Percentiles rank a stretch among this genome's conserved stretches.
Evolutionary conservation across 2,113 vertebrate species (phyloP).

Genomic region (Epinephelus lanceolatus): DNA sequence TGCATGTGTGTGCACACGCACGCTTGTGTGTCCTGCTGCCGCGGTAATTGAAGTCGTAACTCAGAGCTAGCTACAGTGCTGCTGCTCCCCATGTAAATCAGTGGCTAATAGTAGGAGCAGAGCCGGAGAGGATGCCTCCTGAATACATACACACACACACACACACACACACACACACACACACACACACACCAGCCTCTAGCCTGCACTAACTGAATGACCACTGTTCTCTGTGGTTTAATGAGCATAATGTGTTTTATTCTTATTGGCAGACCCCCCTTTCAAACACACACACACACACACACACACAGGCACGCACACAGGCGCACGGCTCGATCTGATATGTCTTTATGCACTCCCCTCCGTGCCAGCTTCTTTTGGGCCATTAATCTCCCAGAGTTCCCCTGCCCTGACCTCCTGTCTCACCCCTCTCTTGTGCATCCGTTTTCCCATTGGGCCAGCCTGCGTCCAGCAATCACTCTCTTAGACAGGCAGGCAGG

Average conservation of each 20-base stretch:
- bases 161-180: slow-evolving; percentile 23
- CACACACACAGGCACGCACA: slow-evolving; percentile 29
- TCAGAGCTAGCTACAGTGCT: slow-evolving; percentile 68
- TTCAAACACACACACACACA: slow-evolving; percentile 31
- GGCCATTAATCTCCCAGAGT: slow-evolving; percentile 68
- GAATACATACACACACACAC: slow-evolving; percentile 33
- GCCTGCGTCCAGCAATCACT: slow-evolving; percentile 41
- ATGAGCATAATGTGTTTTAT: slow-evolving; percentile 70
- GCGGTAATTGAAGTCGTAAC: slow-evolving; percentile 82
- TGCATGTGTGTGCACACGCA: background rate
- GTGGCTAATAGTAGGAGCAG: slow-evolving; percentile 64
- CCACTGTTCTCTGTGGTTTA: slow-evolving; percentile 60
- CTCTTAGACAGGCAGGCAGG: slow-evolving; percentile 42
- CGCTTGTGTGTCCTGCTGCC: slow-evolving; percentile 52
- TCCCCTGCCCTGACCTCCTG: slow-evolving; percentile 59
- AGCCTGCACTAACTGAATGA: slow-evolving; percentile 47
- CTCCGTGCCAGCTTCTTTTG: slow-evolving; percentile 38
- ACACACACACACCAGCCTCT: slow-evolving; percentile 20
- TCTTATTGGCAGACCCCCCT: slow-evolving; percentile 43
- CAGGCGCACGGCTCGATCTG: slow-evolving; percentile 28
- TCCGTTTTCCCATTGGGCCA: slow-evolving; percentile 42
- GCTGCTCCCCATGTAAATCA: slow-evolving; percentile 77
- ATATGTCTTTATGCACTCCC: slow-evolving; percentile 60
- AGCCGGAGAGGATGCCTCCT: slow-evolving; percentile 43
- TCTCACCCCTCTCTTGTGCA: slow-evolving; percentile 47